phyloP scores from a whole-genome alignment of 2,113 vertebrate genomes.

The Litocranius walleri region DNA sequence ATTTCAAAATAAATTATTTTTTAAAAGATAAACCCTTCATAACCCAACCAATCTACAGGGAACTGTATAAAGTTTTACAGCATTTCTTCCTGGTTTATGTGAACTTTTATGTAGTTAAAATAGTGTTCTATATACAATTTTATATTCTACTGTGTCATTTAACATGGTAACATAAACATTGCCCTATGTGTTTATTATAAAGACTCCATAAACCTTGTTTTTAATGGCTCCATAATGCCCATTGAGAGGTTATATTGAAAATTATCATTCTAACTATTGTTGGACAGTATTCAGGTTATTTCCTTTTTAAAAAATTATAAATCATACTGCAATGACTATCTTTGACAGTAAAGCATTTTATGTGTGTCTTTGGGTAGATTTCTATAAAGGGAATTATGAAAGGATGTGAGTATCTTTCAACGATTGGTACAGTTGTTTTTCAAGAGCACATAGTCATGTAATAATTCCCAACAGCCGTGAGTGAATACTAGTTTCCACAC shows the following conservation, averaged over 20 bases:
- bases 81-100: slow-evolving; percentile 11
- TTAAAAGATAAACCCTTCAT: background rate
- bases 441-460: background rate
- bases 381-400: background rate
- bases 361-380: background rate
- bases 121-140: background rate
- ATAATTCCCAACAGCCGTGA: background rate
- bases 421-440: background rate
- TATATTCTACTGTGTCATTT: slow-evolving; percentile 34
- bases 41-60: background rate
- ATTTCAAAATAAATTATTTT: slow-evolving; percentile 11
- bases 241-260: background rate
- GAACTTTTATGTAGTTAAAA: slow-evolving; percentile 55
- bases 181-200: background rate
- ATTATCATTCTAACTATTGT: background rate
- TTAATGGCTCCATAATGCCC: background rate
- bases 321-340: background rate
- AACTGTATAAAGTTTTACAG: background rate
- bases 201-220: slow-evolving; percentile 2
- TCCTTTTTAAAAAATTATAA: background rate
- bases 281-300: background rate
- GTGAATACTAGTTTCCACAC: background rate
- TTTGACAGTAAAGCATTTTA: background rate
- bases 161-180: slow-evolving; percentile 38
- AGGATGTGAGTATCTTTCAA: background rate